Evolutionary conservation across 2,113 vertebrate genomes (phyloP).

Genomic region (Dascyllus trimaculatus): DNA sequence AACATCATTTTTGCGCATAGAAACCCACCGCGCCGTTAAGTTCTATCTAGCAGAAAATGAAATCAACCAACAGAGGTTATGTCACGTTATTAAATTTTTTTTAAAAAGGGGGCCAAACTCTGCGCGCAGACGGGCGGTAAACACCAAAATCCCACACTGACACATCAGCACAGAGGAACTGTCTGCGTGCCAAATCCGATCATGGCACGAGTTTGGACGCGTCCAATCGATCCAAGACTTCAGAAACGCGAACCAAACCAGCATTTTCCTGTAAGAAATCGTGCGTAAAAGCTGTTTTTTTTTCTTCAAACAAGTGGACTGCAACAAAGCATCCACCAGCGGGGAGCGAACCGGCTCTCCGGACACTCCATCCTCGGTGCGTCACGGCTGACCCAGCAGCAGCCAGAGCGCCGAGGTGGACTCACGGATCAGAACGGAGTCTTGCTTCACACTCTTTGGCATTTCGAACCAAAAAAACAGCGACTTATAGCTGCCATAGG

Average conservation of each 20-base stretch:
- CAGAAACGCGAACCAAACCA: too few species aligned
- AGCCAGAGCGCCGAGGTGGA: slow-evolving; percentile 5
- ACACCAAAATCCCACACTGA: slow-evolving; percentile 22
- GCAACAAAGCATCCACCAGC: slow-evolving; percentile 56
- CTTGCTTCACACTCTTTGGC: too few species aligned
- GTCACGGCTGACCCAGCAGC: slow-evolving; percentile 55
- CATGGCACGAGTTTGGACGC: neutral
- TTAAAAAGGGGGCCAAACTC: too few species aligned
- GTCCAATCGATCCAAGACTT: neutral
- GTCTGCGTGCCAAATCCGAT: slow-evolving; percentile 30
- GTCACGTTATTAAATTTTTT: neutral
- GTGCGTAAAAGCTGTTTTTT: too few species aligned
- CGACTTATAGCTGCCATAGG: neutral
- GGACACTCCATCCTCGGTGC: slow-evolving; percentile 49
- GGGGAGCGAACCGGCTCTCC: slow-evolving; percentile 26
- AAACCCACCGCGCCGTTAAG: slow-evolving; percentile 20
- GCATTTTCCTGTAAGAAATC: too few species aligned
- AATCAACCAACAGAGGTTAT: neutral
- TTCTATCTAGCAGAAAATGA: slow-evolving; percentile 12
- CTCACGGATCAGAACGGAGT: neutral
- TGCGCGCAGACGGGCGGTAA: neutral
- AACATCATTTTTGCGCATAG: slow-evolving; percentile 52
- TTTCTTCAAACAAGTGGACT: neutral
- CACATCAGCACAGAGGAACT: slow-evolving; percentile 22
- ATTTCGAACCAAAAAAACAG: too few species aligned